These are phyloP conservation scores for Myopa testacea DNA, from an alignment of 2,888 invertebrate genomes.

Conservation along the genomic window DNA sequence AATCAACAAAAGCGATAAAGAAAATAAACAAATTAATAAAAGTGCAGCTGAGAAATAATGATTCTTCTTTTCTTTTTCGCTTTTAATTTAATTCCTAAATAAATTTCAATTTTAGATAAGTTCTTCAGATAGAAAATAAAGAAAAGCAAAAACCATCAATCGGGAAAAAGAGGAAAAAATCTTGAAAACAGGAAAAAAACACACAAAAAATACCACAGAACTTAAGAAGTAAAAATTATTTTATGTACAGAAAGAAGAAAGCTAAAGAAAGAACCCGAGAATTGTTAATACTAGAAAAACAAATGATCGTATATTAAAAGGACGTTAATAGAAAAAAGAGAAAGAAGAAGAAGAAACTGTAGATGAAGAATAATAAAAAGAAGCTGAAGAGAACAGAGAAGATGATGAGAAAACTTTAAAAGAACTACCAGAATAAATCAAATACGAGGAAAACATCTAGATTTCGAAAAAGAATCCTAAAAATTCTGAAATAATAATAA, in stretches of 20 bases:
- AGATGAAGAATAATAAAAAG: no score
- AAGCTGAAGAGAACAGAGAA: no score
- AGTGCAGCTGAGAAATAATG: constrained; percentile 7
- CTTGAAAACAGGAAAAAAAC: background rate
- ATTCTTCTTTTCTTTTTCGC: background rate
- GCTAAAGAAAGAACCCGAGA: no score
- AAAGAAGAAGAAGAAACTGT: no score
- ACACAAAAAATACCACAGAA: background rate
- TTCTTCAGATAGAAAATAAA: background rate
- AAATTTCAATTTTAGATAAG: background rate
- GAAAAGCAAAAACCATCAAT: background rate
- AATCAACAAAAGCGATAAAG: constrained; percentile 10
- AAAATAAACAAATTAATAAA: constrained; percentile 24
- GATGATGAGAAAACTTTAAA: no score
- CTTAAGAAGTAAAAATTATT: background rate
- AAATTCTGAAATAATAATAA: background rate
- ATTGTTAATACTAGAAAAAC: no score
- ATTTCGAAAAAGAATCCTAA: background rate
- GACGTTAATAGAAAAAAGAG: no score
- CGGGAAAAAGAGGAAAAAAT: background rate
- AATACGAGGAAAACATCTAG: background rate
- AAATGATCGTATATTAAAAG: no score
- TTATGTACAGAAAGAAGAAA: background rate
- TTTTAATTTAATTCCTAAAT: background rate
- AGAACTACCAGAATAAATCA: no score